Base-by-base conservation (phyloP, 2,888 invertebrate species). In the Creontiades dilutus region DNA sequence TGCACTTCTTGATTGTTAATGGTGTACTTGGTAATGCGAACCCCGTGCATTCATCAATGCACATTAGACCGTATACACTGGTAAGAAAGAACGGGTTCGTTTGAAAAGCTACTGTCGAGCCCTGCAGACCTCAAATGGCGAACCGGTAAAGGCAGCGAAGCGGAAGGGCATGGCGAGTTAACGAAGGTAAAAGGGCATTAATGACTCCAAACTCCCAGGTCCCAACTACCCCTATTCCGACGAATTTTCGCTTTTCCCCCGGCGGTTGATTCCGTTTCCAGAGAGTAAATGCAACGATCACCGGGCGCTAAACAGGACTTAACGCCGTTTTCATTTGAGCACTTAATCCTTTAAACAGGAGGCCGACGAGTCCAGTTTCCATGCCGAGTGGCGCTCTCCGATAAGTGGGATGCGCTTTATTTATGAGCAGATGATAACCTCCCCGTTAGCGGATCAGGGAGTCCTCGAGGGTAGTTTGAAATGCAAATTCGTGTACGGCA, bases 101-200 rank as follows among this genome's bases (percentile, higher is more conserved):
- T 37, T 37, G 37, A 37, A 37, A 37, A 37, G 2, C 37, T 37
- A 2, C 37, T 37, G 2, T 2, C 37, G 37, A 37, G 37, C 37
- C 37, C 37, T 37, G 7, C 37, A 37, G 7, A 37, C 3, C 37
- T 37, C 37, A 37, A 37, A 37, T 37, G 37, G 37, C 37, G 37
- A 7, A 37, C 37, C 37, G 37, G 2, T 37, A 37, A 37, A 9
- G 27, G 27, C 3, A 13, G 68, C 23, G 68, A 68, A 12, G 23
- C 7, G 68, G 13, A 68, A 37, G 68, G 68, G 68, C 68, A 23
- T 7, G 68, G 68, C 23, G 23, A 68, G 68, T 68, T 68, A 68
- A 68, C 68, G 80, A 80, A 80, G 80, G 46, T 80, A 80, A 80
- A 80, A 80, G 80, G 80, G 80, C 46, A 13, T 19, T 80, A 80